Conservation (phyloP, 2,113 vertebrate genomes). For the Aramus guarauna region DNA sequence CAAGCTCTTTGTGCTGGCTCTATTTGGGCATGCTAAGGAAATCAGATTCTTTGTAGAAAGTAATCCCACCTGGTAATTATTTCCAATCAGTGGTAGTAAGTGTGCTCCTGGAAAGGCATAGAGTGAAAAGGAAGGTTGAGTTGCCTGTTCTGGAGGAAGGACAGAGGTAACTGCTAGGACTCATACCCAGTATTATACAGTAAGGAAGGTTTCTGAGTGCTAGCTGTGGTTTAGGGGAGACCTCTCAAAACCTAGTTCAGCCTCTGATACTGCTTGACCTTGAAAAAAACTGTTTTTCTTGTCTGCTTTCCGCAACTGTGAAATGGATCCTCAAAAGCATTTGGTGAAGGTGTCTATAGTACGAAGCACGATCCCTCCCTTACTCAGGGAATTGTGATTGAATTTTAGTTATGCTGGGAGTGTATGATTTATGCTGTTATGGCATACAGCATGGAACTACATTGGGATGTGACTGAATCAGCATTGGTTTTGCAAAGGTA, state of each 20-base stretch:
- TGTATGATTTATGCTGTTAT: background rate
- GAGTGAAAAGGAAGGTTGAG: background rate
- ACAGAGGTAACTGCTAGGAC: background rate
- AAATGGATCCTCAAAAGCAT: background rate
- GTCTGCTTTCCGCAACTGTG: background rate
- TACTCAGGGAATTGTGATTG: background rate
- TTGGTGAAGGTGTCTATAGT: background rate
- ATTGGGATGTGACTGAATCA: background rate
- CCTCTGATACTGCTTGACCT: background rate
- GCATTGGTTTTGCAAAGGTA: background rate
- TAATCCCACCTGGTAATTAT: background rate
- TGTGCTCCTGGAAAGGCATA: background rate
- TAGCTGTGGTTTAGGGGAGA: background rate
- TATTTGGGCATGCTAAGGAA: background rate
- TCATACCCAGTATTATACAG: accelerated
- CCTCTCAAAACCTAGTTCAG: background rate
- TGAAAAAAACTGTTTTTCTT: background rate
- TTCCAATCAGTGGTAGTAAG: background rate
- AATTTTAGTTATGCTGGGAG: background rate
- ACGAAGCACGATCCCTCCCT: background rate
- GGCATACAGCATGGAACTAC: background rate
- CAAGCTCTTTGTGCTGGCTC: background rate
- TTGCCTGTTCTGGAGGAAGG: background rate
- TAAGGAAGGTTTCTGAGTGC: background rate
- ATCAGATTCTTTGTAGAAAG: background rate